phyloP scores from a whole-genome alignment of 2,888 invertebrate species.

The Resseliella maxima region DNA sequence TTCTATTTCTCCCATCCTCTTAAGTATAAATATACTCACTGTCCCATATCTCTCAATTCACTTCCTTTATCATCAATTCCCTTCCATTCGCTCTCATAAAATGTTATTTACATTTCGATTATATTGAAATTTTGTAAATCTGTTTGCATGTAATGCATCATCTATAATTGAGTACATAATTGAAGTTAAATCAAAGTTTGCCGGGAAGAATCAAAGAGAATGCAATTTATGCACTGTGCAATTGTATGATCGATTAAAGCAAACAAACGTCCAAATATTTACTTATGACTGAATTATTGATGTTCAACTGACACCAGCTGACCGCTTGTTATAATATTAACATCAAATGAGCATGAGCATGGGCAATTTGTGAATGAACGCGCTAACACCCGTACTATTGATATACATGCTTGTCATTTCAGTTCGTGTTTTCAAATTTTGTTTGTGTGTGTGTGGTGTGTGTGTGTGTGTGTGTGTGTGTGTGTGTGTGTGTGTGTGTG shows the following conservation, averaged over 20 bases:
- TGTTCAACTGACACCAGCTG: constrained; percentile 19
- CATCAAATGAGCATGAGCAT: too few relatives aligned
- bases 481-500: neutral
- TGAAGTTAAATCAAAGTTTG: neutral
- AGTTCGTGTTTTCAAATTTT: too few relatives aligned
- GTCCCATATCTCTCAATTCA: too few relatives aligned
- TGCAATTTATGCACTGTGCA: neutral
- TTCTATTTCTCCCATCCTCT: too few relatives aligned
- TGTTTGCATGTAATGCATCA: neutral
- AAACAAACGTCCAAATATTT: constrained; percentile 20
- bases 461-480: too few relatives aligned
- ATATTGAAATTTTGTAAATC: neutral
- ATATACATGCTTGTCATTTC: too few relatives aligned
- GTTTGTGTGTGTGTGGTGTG: too few relatives aligned
- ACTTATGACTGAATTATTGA: constrained; percentile 31
- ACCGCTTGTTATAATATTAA: neutral
- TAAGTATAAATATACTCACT: too few relatives aligned
- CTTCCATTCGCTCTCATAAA: too few relatives aligned
- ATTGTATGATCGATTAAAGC: neutral
- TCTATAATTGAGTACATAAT: neutral
- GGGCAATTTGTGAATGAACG: too few relatives aligned
- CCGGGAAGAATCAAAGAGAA: neutral
- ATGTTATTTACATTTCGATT: neutral
- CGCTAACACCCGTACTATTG: too few relatives aligned
- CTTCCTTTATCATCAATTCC: too few relatives aligned